A percentile compares a stretch with the other conserved stretches of the same genome.
Conservation (phyloP, 2,888 invertebrate species). For the Chironomus riparius region DNA sequence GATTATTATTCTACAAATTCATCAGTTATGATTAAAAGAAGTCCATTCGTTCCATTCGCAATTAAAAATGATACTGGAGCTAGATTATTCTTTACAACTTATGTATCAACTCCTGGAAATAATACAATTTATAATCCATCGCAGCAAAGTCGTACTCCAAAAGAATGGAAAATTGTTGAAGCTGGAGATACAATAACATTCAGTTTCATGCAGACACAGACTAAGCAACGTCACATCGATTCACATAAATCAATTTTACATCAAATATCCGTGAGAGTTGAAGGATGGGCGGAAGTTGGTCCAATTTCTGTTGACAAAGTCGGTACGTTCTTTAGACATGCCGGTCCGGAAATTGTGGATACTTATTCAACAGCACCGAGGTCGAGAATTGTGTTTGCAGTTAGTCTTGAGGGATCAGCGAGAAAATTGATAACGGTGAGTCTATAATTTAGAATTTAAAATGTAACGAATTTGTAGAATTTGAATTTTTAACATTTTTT, state of each 20-base stretch:
- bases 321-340: slow-evolving; percentile 82
- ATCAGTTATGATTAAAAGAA: slow-evolving; percentile 52
- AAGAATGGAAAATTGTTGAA: slow-evolving; percentile 62
- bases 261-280: slow-evolving; percentile 79
- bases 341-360: slow-evolving; percentile 39
- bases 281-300: slow-evolving; percentile 78
- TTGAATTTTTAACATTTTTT: too few relatives aligned
- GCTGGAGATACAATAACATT: slow-evolving; percentile 75
- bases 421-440: slow-evolving; percentile 80
- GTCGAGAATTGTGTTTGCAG: slow-evolving; percentile 82
- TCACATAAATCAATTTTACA: slow-evolving; percentile 71
- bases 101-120: slow-evolving; percentile 57
- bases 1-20: slow-evolving; percentile 52
- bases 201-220: slow-evolving; percentile 64
- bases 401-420: slow-evolving; percentile 86
- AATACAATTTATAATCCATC: slow-evolving; percentile 14
- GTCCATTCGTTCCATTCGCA: slow-evolving; percentile 92
- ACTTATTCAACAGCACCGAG: slow-evolving; percentile 36
- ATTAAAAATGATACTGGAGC: slow-evolving; percentile 87
- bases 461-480: too few relatives aligned
- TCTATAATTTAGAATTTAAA: too few relatives aligned
- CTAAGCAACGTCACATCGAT: slow-evolving; percentile 61
- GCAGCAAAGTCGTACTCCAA: slow-evolving; percentile 30
- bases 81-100: slow-evolving; percentile 74
- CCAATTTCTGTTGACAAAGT: slow-evolving; percentile 94